Evolutionary conservation across 2,888 invertebrate species (phyloP).

Genomic region (Apotomis turbidana): DNA sequence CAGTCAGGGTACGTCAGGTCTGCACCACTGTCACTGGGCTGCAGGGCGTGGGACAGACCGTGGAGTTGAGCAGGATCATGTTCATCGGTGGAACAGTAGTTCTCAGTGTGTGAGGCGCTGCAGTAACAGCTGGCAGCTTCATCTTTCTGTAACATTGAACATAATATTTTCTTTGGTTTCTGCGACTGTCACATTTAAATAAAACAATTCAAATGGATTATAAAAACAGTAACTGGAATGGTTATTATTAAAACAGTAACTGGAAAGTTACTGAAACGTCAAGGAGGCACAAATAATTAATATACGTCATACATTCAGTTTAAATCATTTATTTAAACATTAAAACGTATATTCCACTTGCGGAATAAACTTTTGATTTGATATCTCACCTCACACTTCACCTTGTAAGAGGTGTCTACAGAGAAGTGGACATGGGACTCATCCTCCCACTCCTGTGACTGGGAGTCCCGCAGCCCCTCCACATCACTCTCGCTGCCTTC

Average conservation of each 20-base stretch:
- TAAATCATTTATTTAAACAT: no score
- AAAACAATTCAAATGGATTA: neutral
- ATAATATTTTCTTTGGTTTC: neutral
- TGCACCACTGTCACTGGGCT: slow-evolving; percentile 89
- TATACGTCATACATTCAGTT: no score
- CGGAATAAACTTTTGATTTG: no score
- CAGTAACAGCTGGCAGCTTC: slow-evolving; percentile 88
- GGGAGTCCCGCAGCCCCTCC: slow-evolving; percentile 62
- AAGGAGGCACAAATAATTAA: no score
- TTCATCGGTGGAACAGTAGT: slow-evolving; percentile 89
- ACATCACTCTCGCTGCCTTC: slow-evolving; percentile 74
- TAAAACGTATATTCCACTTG: no score
- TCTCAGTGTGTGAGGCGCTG: slow-evolving; percentile 90
- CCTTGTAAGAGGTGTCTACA: slow-evolving; percentile 74
- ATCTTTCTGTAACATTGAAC: slow-evolving; percentile 66
- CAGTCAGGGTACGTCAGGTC: slow-evolving; percentile 86
- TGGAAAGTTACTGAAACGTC: no score
- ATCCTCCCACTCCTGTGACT: slow-evolving; percentile 70
- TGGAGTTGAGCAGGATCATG: slow-evolving; percentile 83
- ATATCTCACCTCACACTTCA: slow-evolving; percentile 73
- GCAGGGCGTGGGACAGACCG: slow-evolving; percentile 81
- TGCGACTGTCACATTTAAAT: no score
- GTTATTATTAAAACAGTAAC: no score
- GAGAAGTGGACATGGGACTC: slow-evolving; percentile 81
- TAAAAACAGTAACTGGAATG: neutral